Evolutionary conservation across 1,140 invertebrate genomes (phyloP).

Genomic region (Drosophila bipectinata): DNA sequence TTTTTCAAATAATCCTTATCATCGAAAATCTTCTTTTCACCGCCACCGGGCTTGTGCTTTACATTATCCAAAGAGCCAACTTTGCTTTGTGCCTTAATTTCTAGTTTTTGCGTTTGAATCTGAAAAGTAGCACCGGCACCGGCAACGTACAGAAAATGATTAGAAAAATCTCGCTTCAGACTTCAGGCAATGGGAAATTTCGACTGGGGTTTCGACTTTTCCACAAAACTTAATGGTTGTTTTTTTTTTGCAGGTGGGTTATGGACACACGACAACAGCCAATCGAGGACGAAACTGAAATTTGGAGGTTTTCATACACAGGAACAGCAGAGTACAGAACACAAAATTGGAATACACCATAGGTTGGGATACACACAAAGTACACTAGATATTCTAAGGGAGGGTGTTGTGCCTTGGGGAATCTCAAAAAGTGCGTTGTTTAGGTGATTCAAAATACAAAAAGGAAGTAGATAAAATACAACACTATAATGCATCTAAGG

Average conservation of each 20-base stretch:
- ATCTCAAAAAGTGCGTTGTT: slow-evolving; percentile 23
- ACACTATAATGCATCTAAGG: slow-evolving; percentile 18
- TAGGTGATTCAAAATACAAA: slow-evolving; percentile 42
- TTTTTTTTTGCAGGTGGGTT: slow-evolving; percentile 12
- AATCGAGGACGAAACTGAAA: slow-evolving; percentile 55
- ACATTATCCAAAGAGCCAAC: slow-evolving; percentile 97
- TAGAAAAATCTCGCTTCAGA: slow-evolving; percentile 54
- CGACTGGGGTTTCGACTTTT: slow-evolving; percentile 18
- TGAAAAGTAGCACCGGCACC: slow-evolving; percentile 85
- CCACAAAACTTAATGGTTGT: background rate
- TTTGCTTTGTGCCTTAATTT: slow-evolving; percentile 93
- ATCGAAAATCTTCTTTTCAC: slow-evolving; percentile 96
- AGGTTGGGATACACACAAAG: slow-evolving; percentile 9
- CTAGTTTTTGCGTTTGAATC: slow-evolving; percentile 94
- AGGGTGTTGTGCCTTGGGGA: slow-evolving; percentile 27
- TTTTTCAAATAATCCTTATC: slow-evolving; percentile 95
- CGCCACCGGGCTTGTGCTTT: slow-evolving; percentile 96
- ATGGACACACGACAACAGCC: slow-evolving; percentile 52
- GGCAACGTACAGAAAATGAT: slow-evolving; percentile 77
- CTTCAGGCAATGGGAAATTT: slow-evolving; percentile 14
- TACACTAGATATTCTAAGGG: slow-evolving; percentile 4
- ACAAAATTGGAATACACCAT: slow-evolving; percentile 28
- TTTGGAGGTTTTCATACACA: slow-evolving; percentile 55
- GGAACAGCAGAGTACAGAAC: slow-evolving; percentile 48
- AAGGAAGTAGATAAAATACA: background rate